Evolutionary conservation across 2,113 vertebrate species (phyloP).

Genomic region (Ctenomys sociabilis): DNA sequence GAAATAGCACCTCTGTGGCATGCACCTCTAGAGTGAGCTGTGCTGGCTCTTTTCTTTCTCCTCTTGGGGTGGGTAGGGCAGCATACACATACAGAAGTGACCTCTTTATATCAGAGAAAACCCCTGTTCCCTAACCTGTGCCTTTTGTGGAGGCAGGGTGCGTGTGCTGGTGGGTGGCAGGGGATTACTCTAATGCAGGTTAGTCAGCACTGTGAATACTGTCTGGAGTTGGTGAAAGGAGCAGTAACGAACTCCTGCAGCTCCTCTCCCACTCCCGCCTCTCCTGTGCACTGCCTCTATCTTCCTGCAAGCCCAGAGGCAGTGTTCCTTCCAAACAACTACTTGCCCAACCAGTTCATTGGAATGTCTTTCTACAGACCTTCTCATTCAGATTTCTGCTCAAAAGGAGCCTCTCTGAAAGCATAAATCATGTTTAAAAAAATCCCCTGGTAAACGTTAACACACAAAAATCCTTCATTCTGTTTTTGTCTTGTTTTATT

Average conservation of each 20-base stretch:
- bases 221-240: slow-evolving; percentile 68
- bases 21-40: neutral
- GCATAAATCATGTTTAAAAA: slow-evolving; percentile 64
- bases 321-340: slow-evolving; percentile 79
- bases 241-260: slow-evolving; percentile 44
- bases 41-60: neutral
- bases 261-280: slow-evolving; percentile 68
- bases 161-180: neutral
- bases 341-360: slow-evolving; percentile 88
- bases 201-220: slow-evolving; percentile 62
- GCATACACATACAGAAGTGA: slow-evolving; percentile 27
- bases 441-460: slow-evolving; percentile 33
- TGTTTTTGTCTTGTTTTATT: neutral
- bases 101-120: slow-evolving; percentile 64
- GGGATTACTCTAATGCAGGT: slow-evolving; percentile 48
- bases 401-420: slow-evolving; percentile 75
- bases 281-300: slow-evolving; percentile 67
- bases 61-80: neutral
- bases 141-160: slow-evolving; percentile 42
- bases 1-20: neutral
- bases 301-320: slow-evolving; percentile 82
- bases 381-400: slow-evolving; percentile 82
- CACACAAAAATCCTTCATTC: neutral
- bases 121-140: slow-evolving; percentile 34
- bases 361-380: slow-evolving; percentile 87